Conservation (phyloP, 1,140 invertebrate genomes). For the Danaus plexippus region DNA sequence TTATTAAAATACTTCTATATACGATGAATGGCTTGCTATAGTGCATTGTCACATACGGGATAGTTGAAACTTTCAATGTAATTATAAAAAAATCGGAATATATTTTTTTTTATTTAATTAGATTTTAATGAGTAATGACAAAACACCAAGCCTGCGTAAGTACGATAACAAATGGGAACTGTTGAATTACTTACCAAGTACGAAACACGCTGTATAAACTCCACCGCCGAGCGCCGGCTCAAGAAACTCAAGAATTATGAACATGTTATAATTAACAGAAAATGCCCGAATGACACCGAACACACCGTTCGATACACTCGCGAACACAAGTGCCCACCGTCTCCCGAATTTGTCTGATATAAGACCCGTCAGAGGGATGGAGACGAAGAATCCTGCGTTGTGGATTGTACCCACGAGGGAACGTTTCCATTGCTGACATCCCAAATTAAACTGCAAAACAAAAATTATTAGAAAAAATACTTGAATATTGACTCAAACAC, state of each 20-base stretch:
- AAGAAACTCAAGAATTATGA: conserved; percentile 77
- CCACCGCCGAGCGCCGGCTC: conserved; percentile 75
- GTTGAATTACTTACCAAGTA: conserved; percentile 67
- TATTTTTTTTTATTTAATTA: no score
- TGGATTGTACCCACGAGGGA: conserved; percentile 80
- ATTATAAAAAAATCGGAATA: no score
- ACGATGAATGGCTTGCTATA: no score
- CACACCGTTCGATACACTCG: conserved; percentile 72
- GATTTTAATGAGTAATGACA: neutral
- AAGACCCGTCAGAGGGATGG: conserved; percentile 77
- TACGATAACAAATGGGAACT: conserved; percentile 1
- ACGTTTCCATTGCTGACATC: conserved; percentile 77
- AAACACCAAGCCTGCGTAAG: neutral
- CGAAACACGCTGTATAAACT: conserved; percentile 76
- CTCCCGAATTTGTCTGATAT: conserved; percentile 78
- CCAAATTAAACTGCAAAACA: conserved; percentile 60
- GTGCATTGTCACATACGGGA: no score
- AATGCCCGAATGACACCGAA: conserved; percentile 77
- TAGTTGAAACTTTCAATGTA: no score
- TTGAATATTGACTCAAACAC: no score
- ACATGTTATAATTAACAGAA: conserved; percentile 77
- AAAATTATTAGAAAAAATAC: conserved; percentile 4
- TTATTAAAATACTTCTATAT: no score
- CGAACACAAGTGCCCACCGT: conserved; percentile 73
- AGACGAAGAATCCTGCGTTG: conserved; percentile 79